A percentile compares a stretch with the other conserved stretches of the same genome.
These are phyloP conservation scores for Anguilla pacifica DNA, from an alignment of 2,797 vertebrate genomes.

Conservation along the genomic window DNA sequence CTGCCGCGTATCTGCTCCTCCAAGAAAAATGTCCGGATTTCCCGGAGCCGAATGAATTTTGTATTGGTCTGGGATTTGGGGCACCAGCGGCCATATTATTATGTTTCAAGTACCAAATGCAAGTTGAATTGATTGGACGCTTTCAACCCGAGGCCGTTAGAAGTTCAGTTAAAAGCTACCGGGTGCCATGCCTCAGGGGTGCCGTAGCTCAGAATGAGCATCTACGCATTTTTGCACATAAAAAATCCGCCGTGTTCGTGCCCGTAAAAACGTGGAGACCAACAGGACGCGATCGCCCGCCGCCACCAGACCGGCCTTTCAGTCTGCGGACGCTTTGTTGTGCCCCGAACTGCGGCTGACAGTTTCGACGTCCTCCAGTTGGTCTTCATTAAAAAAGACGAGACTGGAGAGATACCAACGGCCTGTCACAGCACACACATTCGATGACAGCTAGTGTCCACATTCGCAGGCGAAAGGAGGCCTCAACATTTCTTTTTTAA, in stretches of 20 bases:
- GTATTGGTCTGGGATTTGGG: background rate
- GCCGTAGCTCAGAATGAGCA: background rate
- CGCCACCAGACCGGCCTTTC: background rate
- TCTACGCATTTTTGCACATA: background rate
- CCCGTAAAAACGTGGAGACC: background rate
- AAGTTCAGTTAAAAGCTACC: background rate
- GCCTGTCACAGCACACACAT: background rate
- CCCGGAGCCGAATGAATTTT: background rate
- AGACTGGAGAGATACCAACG: background rate
- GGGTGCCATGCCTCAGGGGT: background rate
- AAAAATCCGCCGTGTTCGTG: background rate
- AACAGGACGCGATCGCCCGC: background rate
- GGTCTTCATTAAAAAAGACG: background rate
- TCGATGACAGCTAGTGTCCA: background rate
- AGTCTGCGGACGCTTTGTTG: background rate
- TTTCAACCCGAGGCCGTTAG: background rate
- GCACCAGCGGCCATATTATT: background rate
- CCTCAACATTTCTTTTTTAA: background rate
- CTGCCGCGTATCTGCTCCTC: constrained; percentile 6
- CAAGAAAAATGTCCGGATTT: background rate
- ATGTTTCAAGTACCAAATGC: background rate
- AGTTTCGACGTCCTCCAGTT: background rate
- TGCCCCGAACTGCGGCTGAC: too few species aligned
- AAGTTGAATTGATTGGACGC: background rate
- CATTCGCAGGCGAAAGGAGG: background rate